Evolutionary conservation across 2,797 vertebrate genomes (phyloP).

Genomic region (Squalus acanthias): DNA sequence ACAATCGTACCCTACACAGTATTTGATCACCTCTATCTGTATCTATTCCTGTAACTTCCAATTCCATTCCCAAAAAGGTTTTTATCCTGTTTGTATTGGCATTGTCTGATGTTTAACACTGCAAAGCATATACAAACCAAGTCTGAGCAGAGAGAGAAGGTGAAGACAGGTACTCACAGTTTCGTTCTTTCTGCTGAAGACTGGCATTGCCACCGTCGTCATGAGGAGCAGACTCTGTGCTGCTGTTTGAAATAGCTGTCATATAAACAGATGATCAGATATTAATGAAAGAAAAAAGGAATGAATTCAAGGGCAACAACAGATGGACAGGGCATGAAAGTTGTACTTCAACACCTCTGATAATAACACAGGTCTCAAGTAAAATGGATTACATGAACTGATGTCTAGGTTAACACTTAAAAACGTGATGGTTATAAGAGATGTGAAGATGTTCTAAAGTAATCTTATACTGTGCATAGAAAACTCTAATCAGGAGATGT

Average conservation of each 20-base stretch:
- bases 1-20: neutral
- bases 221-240: constrained; percentile 80
- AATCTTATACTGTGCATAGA: neutral
- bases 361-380: neutral
- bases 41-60: neutral
- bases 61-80: neutral
- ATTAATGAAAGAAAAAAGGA: neutral
- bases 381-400: neutral
- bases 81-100: neutral
- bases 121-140: neutral
- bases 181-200: constrained; percentile 95
- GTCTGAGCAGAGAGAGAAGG: neutral
- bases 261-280: constrained; percentile 16
- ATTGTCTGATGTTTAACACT: neutral
- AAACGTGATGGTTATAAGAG: neutral
- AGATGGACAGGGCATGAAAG: neutral
- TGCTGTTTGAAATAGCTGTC: constrained; percentile 77
- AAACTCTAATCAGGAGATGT: neutral
- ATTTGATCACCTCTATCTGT: neutral
- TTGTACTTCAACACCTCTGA: neutral
- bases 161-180: constrained; percentile 66
- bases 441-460: neutral
- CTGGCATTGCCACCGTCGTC: constrained; percentile 93
- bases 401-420: neutral
- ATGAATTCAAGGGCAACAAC: neutral